These are phyloP conservation scores for Rattus norvegicus DNA, from an alignment of 2,113 vertebrate genomes.

Conservation along the genomic window GRCr8 NC_086022.1:37769001-37769500, in stretches of 20 bases:
- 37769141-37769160: background rate
- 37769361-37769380: background rate
- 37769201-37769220: background rate
- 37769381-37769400: background rate
- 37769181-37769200: background rate
- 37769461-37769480: conserved; percentile 55
- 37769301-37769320: background rate
- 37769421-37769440: conserved; percentile 1
- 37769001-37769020: background rate
- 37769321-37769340: background rate
- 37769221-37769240: background rate
- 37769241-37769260: background rate
- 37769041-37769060: background rate
- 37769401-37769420: conserved; percentile 11
- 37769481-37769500: background rate
- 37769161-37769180: too few species aligned
- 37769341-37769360: conserved; percentile 33
- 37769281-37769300: background rate
- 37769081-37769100: background rate
- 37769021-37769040: background rate
- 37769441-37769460: conserved; percentile 45
- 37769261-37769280: background rate
- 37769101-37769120: background rate
- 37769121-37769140: background rate
- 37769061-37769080: conserved; percentile 27